Evolutionary conservation across 1,140 invertebrate genomes (phyloP), one percentile per base, ranked within the genome.

Genomic region (Cecropterus lyciades): DNA sequence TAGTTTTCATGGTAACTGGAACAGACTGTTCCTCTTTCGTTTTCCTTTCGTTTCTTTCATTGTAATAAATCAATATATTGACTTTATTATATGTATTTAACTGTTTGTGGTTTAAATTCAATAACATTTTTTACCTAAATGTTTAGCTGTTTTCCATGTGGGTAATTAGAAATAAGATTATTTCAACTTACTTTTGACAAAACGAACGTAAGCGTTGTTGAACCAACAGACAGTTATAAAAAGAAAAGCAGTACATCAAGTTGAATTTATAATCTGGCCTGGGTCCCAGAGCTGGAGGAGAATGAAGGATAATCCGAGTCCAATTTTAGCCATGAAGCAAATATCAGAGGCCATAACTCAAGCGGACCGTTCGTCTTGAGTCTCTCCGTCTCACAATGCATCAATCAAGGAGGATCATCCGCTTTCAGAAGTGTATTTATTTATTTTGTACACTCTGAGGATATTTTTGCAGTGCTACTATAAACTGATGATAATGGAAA

Each of bases 271-370:
- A 49, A 62, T 62, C 30, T 49, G 11, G 8, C 30, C 2, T 11
- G 14, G 27, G 46, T 45, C 9, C 13, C 15, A 48, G 46, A 40
- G 45, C 27, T 33, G 16, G 37, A 60, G 27, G 57, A 62, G 37
- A 49, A 62, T 49, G 27, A 62, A 62, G 57, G 57, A 62, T 62
- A 62, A 62, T 62, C 57, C 45, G 46, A 33, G 27, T 62, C 57
- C 57, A 62, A 62, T 62, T 49, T 62, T 62, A 62, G 57, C 57
- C 57, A 49, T 49, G 57, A 37, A 62, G 57, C 57, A 62, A 62
- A 62, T 62, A 62, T 62, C 57, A 62, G 57, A 30, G 45, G 45
- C 57, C 45, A 60, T 60, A 48, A 60, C 45, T 60, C 43, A 60
- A 16, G 24, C 14, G 57, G 24, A 42, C 20, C 37, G 20, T 13